Base-by-base conservation (phyloP, 2,113 vertebrate species). In the Redunca redunca region DNA sequence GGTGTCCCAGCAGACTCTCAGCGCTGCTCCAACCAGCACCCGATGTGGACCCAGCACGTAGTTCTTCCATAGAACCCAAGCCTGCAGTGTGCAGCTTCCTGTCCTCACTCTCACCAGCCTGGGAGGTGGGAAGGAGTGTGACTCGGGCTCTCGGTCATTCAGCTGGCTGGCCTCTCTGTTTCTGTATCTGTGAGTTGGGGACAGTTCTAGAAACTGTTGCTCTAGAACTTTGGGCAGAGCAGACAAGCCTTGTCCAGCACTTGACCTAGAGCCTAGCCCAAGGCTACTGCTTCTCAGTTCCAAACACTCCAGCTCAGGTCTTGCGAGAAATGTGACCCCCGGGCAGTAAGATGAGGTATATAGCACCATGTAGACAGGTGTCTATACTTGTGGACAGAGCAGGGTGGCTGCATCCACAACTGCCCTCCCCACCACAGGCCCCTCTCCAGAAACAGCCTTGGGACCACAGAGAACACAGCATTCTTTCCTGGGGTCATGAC, bases 21-120 rank as follows among this genome's bases (percentile, higher is more conserved):
- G 21, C 0, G 0, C 13, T 83, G 55, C 64, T 64, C 21, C 46
- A 2, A 0, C 43, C 6, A 7, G 60, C 8, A 0, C n/a, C 12
- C 33, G 7, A 62, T 3, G 6, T 1, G 14, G 87, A 50, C n/a
- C 36, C 12, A 6, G 40, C n/a, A 10, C 0, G 2, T 0, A 26
- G 3, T 4, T 81, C 7, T 84, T 52, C n/a, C 60, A 3, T 0
- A 33, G 64, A 67, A 33, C 67, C 33, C 5, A 15, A 52, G 13
- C 6, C 36, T 57, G 62, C 55, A 2, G 4, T 1, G 14, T 23
- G 40, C 2, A 6, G 58, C 58, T 60, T 64, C 46, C 9, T 0
- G 11, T 62, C 33, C 91, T 81, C 33, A 1, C 1, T 25, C 6
- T 30, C 33, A 36, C 25, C 28, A n/a, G n/a, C 64, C 48, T 4